Base-by-base conservation (phyloP, 2,797 vertebrate species). In the Pelochelys cantorii region DNA sequence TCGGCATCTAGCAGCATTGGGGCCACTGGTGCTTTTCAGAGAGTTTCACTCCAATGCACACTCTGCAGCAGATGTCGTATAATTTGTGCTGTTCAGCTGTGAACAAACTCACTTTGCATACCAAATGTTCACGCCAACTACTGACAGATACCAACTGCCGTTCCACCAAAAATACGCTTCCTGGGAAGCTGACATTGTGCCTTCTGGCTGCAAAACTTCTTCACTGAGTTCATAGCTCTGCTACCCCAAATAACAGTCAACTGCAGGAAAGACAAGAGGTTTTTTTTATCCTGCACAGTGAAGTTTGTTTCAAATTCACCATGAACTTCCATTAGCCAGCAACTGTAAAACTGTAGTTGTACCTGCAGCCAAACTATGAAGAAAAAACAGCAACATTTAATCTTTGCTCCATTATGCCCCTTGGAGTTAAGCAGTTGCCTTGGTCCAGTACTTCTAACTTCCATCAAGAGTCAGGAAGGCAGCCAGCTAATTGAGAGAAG, bases 321-420 rank as follows among this genome's bases (percentile, higher is more conserved):
- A 25, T 93, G 86, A 85, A 13, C 5, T 86, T 81, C 1, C 42
- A 75, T 18, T 31, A 74, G 59, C 62, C 60, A 83, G 53, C 62
- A 93, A 37, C 34, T 78, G 54, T 84, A 90, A 52, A 82, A 60
- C 84, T 3, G 1, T 5, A 79, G 77, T 55, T 48, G 2, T 22
- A 48, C 31, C 52, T 48, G 23, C 62, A 48, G 54, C 56, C 81
- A n/a, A 18, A 31, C 6, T 52, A 34, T 13, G 34, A 56, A 42
- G 60, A 34, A 84, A 84, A 2, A 48, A 22, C 83, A 27, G 34
- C 7, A 60, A 27, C 3, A n/a, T 78, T 93, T 94, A 29, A 52
- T 77, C 74, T 77, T 77, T 27, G 84, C 31, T 92, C 0, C 0
- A 71, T 17, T 0, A 0, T 20, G 77, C 53, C 81, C 77, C 84